Evolutionary conservation across 2,797 vertebrate genomes (phyloP).

Genomic region (Epinephelus malabaricus): DNA sequence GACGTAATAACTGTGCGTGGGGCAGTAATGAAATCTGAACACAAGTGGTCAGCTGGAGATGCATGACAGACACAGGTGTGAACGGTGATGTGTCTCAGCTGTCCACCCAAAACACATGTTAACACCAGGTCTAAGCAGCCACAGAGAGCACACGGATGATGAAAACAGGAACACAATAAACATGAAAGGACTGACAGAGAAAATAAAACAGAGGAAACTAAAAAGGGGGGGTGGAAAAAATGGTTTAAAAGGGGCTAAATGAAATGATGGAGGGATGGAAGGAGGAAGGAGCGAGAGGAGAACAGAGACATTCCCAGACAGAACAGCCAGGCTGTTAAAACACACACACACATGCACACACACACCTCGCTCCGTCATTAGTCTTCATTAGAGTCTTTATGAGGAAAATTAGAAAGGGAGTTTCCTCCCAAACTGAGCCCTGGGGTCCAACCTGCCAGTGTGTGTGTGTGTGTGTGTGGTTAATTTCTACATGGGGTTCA

Average conservation of each 20-base stretch:
- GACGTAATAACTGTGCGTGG: too few species aligned
- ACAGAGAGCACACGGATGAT: too few species aligned
- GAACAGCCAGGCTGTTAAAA: slow-evolving; percentile 53
- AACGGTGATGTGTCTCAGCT: too few species aligned
- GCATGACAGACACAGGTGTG: too few species aligned
- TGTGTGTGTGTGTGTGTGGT: slow-evolving; percentile 45
- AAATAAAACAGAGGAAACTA: not conserved
- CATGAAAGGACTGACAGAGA: not conserved
- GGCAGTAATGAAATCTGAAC: too few species aligned
- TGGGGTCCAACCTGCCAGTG: slow-evolving; percentile 61
- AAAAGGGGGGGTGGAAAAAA: not conserved
- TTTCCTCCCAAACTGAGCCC: slow-evolving; percentile 78
- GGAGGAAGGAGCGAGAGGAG: slow-evolving; percentile 35
- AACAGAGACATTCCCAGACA: slow-evolving; percentile 78
- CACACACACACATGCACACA: slow-evolving; percentile 42
- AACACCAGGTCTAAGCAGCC: too few species aligned
- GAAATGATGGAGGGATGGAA: slow-evolving; percentile 45
- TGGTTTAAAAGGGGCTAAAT: not conserved
- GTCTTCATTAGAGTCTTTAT: slow-evolving; percentile 82
- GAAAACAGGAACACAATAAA: not conserved
- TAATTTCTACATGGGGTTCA: too few species aligned
- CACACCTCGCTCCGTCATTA: slow-evolving; percentile 67
- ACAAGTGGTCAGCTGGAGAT: too few species aligned
- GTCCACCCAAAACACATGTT: too few species aligned
- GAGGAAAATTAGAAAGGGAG: slow-evolving; percentile 81